phyloP scores from a whole-genome alignment of 2,797 vertebrate genomes.

The Enteromius mattozi region DNA sequence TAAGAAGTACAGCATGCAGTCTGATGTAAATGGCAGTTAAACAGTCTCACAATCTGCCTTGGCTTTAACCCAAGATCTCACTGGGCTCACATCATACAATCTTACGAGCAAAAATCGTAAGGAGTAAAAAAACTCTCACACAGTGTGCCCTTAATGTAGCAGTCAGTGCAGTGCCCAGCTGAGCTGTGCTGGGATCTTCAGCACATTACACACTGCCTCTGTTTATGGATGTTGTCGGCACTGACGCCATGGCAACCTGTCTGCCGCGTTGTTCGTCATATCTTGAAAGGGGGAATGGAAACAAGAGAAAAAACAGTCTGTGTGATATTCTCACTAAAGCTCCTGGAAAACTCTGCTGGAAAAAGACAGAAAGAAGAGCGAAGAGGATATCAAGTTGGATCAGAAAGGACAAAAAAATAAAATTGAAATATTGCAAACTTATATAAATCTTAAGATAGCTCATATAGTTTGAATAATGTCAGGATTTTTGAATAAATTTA shows the following conservation, averaged over 20 bases:
- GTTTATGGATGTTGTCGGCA: conserved; percentile 58
- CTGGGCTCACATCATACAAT: background rate
- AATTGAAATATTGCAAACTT: conserved; percentile 13
- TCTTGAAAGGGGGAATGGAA: conserved; percentile 61
- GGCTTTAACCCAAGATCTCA: conserved; percentile 1
- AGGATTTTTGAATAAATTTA: background rate
- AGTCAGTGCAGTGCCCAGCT: conserved; percentile 53
- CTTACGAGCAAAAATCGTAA: background rate
- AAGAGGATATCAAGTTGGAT: conserved; percentile 48
- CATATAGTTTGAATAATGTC: background rate
- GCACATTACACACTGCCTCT: conserved; percentile 51
- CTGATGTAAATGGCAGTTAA: background rate
- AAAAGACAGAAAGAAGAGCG: conserved; percentile 32
- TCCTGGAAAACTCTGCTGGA: conserved; percentile 51
- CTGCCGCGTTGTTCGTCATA: conserved; percentile 56
- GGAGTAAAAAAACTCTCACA: background rate
- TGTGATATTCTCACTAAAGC: conserved; percentile 51
- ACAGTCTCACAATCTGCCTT: background rate
- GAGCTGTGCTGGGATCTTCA: conserved; percentile 51
- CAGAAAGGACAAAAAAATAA: background rate
- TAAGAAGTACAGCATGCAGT: background rate
- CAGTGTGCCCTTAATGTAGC: conserved; percentile 2
- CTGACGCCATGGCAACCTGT: conserved; percentile 58
- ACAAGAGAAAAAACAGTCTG: conserved; percentile 32
- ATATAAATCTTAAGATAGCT: conserved; percentile 4